These are phyloP conservation scores for Baronia brevicornis DNA, from an alignment of 2,888 invertebrate genomes.

Conservation along the genomic window DNA sequence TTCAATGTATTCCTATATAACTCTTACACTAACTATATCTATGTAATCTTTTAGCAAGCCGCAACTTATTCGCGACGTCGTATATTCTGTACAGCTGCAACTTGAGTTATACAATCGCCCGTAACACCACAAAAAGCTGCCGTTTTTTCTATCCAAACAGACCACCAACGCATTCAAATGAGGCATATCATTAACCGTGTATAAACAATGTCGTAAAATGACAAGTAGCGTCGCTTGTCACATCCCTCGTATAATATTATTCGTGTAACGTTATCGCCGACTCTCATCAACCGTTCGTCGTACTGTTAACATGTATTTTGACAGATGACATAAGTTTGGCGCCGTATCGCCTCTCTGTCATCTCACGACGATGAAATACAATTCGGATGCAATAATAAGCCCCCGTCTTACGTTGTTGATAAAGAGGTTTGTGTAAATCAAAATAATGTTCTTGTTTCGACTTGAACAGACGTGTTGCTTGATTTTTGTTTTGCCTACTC, in stretches of 20 bases:
- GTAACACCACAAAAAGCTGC: constrained; percentile 27
- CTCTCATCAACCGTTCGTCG: constrained; percentile 44
- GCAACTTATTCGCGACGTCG: no score
- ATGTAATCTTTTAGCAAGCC: no score
- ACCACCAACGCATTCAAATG: constrained; percentile 70
- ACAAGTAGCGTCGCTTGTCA: constrained; percentile 61
- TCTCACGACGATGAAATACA: constrained; percentile 62
- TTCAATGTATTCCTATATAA: no score
- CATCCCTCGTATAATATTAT: constrained; percentile 53
- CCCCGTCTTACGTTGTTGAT: constrained; percentile 69
- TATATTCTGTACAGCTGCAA: not conserved
- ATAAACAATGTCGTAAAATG: constrained; percentile 70
- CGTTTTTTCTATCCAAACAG: constrained; percentile 44
- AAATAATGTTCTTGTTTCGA: constrained; percentile 41
- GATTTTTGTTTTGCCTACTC: constrained; percentile 15
- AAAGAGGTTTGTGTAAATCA: constrained; percentile 55
- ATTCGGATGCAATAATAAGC: constrained; percentile 71
- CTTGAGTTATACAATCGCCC: not conserved
- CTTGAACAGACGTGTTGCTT: constrained; percentile 13
- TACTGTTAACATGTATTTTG: constrained; percentile 74
- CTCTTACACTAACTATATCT: no score
- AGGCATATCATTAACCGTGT: constrained; percentile 62
- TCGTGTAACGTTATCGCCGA: constrained; percentile 42
- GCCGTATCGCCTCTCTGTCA: constrained; percentile 59
- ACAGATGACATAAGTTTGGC: constrained; percentile 74